phyloP scores from a whole-genome alignment of 2,888 invertebrate genomes.

The Amphipoea oculea region DNA sequence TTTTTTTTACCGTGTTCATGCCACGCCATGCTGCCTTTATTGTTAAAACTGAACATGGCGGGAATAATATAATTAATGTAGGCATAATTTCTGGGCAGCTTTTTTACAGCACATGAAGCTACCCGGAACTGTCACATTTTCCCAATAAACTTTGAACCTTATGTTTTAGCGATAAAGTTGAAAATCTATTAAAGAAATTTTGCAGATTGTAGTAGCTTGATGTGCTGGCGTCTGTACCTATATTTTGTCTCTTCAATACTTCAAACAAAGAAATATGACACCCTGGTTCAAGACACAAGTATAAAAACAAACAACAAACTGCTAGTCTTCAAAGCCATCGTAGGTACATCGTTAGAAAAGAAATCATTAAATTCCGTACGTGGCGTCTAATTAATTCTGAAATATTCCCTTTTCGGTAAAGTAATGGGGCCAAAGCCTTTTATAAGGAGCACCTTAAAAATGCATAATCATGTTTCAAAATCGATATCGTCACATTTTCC shows the following conservation, averaged over 20 bases:
- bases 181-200: no score
- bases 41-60: not conserved
- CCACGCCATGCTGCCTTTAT: not conserved
- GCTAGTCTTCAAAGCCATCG: constrained; percentile 12
- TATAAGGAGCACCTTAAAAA: constrained; percentile 49
- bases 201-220: no score
- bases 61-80: not conserved
- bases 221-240: no score
- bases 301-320: constrained; percentile 15
- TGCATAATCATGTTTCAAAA: constrained; percentile 68
- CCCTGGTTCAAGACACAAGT: not conserved
- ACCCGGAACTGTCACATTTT: no score
- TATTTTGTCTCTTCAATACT: not conserved
- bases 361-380: constrained; percentile 32
- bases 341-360: constrained; percentile 30
- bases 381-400: constrained; percentile 34
- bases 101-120: no score
- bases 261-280: not conserved
- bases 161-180: no score
- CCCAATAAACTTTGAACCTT: no score
- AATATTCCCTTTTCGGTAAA: constrained; percentile 27
- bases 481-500: constrained; percentile 68
- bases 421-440: constrained; percentile 19
- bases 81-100: not conserved
- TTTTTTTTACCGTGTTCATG: not conserved